Base-by-base conservation (phyloP, 2,113 vertebrate species). In the Nibea albiflora region DNA sequence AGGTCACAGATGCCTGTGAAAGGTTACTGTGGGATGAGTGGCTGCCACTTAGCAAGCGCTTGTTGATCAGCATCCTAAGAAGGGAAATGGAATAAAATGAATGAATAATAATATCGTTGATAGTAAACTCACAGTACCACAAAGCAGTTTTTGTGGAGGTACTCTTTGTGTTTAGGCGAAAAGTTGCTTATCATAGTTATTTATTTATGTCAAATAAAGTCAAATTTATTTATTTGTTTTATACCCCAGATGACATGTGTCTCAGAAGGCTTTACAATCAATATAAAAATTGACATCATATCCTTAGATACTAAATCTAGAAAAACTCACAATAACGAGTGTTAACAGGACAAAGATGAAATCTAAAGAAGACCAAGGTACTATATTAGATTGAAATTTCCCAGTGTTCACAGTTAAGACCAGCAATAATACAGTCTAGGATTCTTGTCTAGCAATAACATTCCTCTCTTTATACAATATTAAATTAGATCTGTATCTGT, bases 1-100 rank as follows among this genome's bases (percentile, higher is more conserved):
- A 96, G 67, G 84, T 86, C 56, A 93, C 71, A 1, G 95, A 95
- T 20, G 92, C 94, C 85, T 96, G 96, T 0, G 96, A 97, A 85
- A 96, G 85, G 88, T 96, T 96, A 62, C 96, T 96, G 74, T 96
- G 95, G 26, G 96, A 96, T 1, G 92, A 95, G 88, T 92, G 95
- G 85, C 93, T 82, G 58, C 93, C 95, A 78, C 90, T 95, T 19
- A 93, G 83, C 7, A 92, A 91, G 11, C 95, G 94, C 83, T 97
- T 98, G 76, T 81, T 94, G 77, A 94, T 83, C 78, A 92, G 94
- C 88, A 95, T 65, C 91, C 96, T 97, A 92, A 12, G 60, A 11
- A 90, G 85, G 81, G 12, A 83, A 87, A 57, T 60, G 22, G 75
- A 80, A 63, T 16, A 11, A 54, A 24, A 39, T 57, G 12, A 50